These are phyloP conservation scores for Pediacus dermestoides DNA, from an alignment of 2,888 invertebrate genomes.

Conservation along the genomic window DNA sequence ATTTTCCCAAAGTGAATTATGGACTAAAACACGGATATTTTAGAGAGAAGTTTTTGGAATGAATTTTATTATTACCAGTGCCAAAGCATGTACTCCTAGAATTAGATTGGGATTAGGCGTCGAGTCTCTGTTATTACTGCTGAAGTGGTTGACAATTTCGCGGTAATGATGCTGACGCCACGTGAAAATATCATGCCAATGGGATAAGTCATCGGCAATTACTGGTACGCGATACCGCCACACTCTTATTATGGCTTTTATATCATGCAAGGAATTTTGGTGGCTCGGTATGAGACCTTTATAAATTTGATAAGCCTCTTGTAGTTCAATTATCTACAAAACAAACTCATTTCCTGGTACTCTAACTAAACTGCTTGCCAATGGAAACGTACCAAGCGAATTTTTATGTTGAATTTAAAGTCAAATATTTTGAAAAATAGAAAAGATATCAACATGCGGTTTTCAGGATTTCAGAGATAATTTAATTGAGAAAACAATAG, in stretches of 20 bases:
- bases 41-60: no score
- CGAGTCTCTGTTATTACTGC: conserved; percentile 51
- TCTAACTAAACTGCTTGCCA: no score
- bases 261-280: conserved; percentile 76
- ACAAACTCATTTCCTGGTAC: no score
- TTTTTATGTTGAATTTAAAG: no score
- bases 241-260: conserved; percentile 98
- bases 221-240: conserved; percentile 97
- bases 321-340: conserved; percentile 86
- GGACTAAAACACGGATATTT: conserved; percentile 55
- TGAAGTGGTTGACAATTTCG: conserved; percentile 77
- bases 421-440: no score
- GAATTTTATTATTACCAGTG: conserved; percentile 56
- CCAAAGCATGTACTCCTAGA: conserved; percentile 92
- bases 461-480: no score
- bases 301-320: conserved; percentile 83
- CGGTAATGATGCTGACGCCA: conserved; percentile 98
- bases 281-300: conserved; percentile 63
- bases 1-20: conserved; percentile 97
- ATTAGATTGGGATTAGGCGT: conserved; percentile 70
- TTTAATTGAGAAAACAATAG: no score
- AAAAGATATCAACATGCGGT: no score
- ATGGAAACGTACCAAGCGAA: no score
- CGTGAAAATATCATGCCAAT: conserved; percentile 97
- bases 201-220: conserved; percentile 91